These are phyloP conservation scores for Thymelicus acteon DNA, from an alignment of 2,888 invertebrate species.

Conservation along the genomic window DNA sequence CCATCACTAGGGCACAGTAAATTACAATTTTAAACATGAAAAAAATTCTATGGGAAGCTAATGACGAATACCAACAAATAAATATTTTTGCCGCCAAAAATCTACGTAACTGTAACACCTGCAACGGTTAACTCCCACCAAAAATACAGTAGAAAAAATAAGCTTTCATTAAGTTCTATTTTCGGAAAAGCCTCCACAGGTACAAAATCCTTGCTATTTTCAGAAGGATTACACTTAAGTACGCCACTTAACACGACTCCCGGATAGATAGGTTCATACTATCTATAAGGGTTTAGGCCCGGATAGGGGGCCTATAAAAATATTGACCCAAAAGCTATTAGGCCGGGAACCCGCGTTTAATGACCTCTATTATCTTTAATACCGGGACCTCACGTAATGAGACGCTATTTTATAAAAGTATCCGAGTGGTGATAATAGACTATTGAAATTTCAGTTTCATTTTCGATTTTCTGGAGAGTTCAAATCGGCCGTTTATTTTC, in stretches of 20 bases:
- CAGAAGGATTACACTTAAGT: neutral
- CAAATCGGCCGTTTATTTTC: too few relatives aligned
- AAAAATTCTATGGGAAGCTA: too few relatives aligned
- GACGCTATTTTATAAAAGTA: slow-evolving; percentile 1
- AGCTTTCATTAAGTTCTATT: too few relatives aligned
- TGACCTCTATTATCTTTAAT: slow-evolving; percentile 16
- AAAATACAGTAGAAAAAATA: too few relatives aligned
- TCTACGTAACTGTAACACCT: too few relatives aligned
- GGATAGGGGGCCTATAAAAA: slow-evolving; percentile 6
- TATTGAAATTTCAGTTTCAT: neutral
- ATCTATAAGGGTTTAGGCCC: neutral
- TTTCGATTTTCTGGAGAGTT: neutral
- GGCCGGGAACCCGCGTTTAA: slow-evolving; percentile 3
- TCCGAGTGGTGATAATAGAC: neutral
- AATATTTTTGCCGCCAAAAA: too few relatives aligned
- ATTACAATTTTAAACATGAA: too few relatives aligned
- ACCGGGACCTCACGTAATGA: neutral
- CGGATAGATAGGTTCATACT: too few relatives aligned
- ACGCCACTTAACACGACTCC: neutral
- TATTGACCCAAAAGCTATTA: slow-evolving; percentile 9
- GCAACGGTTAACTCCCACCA: too few relatives aligned
- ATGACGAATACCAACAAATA: too few relatives aligned
- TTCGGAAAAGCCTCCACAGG: too few relatives aligned
- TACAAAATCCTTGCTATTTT: neutral
- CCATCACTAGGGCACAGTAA: too few relatives aligned